Evolutionary conservation across 2,113 vertebrate species (phyloP).

Genomic region (Perca flavescens): DNA sequence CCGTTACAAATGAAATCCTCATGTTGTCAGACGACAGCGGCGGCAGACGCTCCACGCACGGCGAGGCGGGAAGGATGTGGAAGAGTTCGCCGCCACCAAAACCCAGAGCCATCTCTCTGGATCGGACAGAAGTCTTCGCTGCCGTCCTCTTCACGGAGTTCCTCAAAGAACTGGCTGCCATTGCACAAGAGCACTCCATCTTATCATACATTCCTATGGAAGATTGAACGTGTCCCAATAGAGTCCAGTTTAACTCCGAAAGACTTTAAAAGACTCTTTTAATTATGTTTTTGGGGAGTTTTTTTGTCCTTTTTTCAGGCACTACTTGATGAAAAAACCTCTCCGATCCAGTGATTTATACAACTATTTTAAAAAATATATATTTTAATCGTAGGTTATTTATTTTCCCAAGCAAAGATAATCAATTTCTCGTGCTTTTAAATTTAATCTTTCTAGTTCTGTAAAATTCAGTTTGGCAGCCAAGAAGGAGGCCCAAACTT

Average conservation of each 20-base stretch:
- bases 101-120: slow-evolving; percentile 83
- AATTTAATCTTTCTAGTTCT: slow-evolving; percentile 8
- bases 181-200: slow-evolving; percentile 96
- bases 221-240: slow-evolving; percentile 78
- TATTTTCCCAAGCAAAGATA: slow-evolving; percentile 67
- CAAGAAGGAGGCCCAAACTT: slow-evolving; percentile 4
- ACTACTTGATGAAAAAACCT: slow-evolving; percentile 83
- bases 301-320: slow-evolving; percentile 77
- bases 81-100: slow-evolving; percentile 81
- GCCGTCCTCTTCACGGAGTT: slow-evolving; percentile 96
- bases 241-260: slow-evolving; percentile 20
- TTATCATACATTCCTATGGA: slow-evolving; percentile 89
- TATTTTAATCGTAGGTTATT: slow-evolving; percentile 38
- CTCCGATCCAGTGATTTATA: slow-evolving; percentile 48
- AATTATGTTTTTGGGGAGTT: slow-evolving; percentile 61
- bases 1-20: neutral
- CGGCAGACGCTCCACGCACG: slow-evolving; percentile 68
- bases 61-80: slow-evolving; percentile 71
- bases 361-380: neutral
- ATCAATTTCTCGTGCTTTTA: slow-evolving; percentile 37
- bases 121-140: slow-evolving; percentile 90
- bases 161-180: slow-evolving; percentile 96
- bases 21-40: slow-evolving; percentile 70
- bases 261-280: slow-evolving; percentile 18
- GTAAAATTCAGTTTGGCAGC: slow-evolving; percentile 7